A percentile compares a stretch with the other conserved stretches of the same genome.
These are phyloP conservation scores for Oophaga sylvatica DNA, from an alignment of 2,797 vertebrate species.

Conservation along the genomic window DNA sequence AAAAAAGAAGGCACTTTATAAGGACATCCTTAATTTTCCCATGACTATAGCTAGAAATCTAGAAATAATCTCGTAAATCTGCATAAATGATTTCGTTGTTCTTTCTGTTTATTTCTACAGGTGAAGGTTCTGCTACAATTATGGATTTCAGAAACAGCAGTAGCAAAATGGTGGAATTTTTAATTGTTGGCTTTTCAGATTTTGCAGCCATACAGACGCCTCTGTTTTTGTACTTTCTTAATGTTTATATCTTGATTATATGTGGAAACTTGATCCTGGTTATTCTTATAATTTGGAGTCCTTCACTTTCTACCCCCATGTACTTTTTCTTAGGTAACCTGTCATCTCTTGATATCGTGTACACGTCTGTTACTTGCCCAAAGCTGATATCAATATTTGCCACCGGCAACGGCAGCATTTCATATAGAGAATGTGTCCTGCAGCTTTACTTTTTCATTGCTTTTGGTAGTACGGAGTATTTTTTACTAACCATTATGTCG, in stretches of 20 bases:
- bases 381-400: slow-evolving; percentile 66
- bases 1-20: no score
- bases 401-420: slow-evolving; percentile 59
- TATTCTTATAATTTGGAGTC: slow-evolving; percentile 63
- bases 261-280: slow-evolving; percentile 71
- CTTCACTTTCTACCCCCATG: slow-evolving; percentile 69
- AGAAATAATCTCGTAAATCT: no score
- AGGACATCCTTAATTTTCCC: no score
- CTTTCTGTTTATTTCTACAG: background rate
- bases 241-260: slow-evolving; percentile 61
- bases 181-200: slow-evolving; percentile 57
- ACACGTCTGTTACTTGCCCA: slow-evolving; percentile 71
- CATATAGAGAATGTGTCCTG: slow-evolving; percentile 69
- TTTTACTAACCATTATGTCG: slow-evolving; percentile 71
- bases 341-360: slow-evolving; percentile 73
- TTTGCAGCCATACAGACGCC: slow-evolving; percentile 42
- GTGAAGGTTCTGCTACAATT: background rate
- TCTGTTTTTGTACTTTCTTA: slow-evolving; percentile 22
- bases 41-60: no score
- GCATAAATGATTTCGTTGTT: background rate
- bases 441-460: slow-evolving; percentile 76
- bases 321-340: slow-evolving; percentile 76
- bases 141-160: slow-evolving; percentile 23
- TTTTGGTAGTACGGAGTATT: slow-evolving; percentile 71
- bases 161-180: slow-evolving; percentile 7